A percentile compares a stretch with the other conserved stretches of the same genome.
These are phyloP conservation scores for Drosophila persimilis DNA, from an alignment of 1,140 invertebrate species.

Conservation along the genomic window DNA sequence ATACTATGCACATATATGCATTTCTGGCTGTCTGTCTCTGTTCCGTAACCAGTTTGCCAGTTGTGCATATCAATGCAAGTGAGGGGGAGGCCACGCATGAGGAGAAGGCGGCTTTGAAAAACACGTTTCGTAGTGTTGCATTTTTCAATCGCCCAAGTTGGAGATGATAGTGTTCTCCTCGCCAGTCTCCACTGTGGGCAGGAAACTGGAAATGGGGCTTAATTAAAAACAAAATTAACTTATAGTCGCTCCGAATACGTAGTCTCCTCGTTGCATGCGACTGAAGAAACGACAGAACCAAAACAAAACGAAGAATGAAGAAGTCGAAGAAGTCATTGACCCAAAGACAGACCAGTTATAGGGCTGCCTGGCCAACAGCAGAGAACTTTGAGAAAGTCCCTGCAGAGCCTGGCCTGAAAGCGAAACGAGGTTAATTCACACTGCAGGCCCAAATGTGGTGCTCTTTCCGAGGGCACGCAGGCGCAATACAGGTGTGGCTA, in stretches of 20 bases:
- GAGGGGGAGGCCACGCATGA: background rate
- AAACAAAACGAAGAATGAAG: slow-evolving; percentile 61
- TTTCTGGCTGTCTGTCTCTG: slow-evolving; percentile 4
- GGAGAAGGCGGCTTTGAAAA: slow-evolving; percentile 20
- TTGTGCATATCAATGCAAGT: slow-evolving; percentile 46
- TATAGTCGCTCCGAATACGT: background rate
- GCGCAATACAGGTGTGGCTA: slow-evolving; percentile 73
- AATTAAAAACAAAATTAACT: slow-evolving; percentile 30
- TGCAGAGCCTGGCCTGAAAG: slow-evolving; percentile 50
- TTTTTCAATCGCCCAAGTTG: slow-evolving; percentile 61
- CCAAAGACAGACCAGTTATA: slow-evolving; percentile 74
- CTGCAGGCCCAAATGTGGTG: slow-evolving; percentile 25
- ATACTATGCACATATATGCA: slow-evolving; percentile 8
- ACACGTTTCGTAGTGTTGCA: slow-evolving; percentile 61
- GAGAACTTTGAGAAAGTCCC: slow-evolving; percentile 18
- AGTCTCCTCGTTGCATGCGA: background rate
- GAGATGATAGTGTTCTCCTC: slow-evolving; percentile 9
- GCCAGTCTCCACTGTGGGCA: slow-evolving; percentile 13
- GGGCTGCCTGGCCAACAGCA: slow-evolving; percentile 51
- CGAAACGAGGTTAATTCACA: slow-evolving; percentile 76
- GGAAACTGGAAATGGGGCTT: slow-evolving; percentile 48
- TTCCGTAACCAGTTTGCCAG: slow-evolving; percentile 46
- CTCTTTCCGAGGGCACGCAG: slow-evolving; percentile 43
- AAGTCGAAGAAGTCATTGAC: slow-evolving; percentile 73
- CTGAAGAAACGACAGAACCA: slow-evolving; percentile 46